These are phyloP conservation scores for Sinocyclocheilus maitianheensis DNA, from an alignment of 2,113 vertebrate species.

Conservation along the genomic window DNA sequence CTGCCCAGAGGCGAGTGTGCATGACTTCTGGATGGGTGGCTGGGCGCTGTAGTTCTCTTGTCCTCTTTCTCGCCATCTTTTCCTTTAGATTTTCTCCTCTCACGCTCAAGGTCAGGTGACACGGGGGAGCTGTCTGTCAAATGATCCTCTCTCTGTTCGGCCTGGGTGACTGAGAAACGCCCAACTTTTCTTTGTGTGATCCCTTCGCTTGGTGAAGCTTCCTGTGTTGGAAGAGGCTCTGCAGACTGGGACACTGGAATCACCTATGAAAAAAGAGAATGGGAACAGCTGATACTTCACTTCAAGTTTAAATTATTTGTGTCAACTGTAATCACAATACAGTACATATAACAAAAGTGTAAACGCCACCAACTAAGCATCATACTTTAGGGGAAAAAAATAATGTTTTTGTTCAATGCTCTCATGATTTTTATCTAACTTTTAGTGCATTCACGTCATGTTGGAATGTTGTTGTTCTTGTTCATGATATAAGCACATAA, in stretches of 20 bases:
- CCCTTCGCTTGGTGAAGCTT: conserved; percentile 48
- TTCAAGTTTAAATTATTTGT: too few relatives aligned
- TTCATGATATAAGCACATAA: too few relatives aligned
- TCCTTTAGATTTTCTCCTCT: conserved; percentile 67
- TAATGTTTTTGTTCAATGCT: too few relatives aligned
- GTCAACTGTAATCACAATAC: too few relatives aligned
- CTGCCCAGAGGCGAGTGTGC: conserved; percentile 82
- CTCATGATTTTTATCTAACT: too few relatives aligned
- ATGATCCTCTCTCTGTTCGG: conserved; percentile 67
- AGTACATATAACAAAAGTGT: too few relatives aligned
- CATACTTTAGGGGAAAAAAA: too few relatives aligned
- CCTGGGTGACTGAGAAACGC: conserved; percentile 76
- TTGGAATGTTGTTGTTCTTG: too few relatives aligned
- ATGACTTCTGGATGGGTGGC: conserved; percentile 66
- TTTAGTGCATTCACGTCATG: too few relatives aligned
- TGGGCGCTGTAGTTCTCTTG: conserved; percentile 64
- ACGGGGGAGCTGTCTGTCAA: conserved; percentile 71
- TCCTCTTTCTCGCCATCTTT: conserved; percentile 72
- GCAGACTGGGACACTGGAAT: conserved; percentile 77
- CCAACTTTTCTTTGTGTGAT: conserved; percentile 73
- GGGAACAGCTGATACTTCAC: background rate
- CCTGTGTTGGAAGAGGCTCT: conserved; percentile 57
- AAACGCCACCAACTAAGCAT: too few relatives aligned
- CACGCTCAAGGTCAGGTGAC: conserved; percentile 68
- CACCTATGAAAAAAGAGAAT: conserved; percentile 71